A percentile compares a stretch with the other conserved stretches of the same genome.
phyloP scores from a whole-genome alignment of 1,140 invertebrate species.

The Orius insidiosus region DNA sequence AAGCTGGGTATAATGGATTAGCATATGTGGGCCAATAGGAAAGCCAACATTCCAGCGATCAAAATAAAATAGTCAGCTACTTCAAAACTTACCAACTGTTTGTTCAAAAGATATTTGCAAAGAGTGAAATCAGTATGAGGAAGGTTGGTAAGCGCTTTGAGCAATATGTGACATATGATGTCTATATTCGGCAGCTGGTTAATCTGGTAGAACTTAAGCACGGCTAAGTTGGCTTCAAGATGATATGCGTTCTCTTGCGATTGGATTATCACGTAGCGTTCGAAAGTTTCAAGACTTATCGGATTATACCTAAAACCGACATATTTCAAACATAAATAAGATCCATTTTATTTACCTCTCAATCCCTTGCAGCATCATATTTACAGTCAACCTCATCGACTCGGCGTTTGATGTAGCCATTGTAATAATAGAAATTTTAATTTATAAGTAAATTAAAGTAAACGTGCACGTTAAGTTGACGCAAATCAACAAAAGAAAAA shows the following conservation, averaged over 20 bases:
- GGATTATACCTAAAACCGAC: slow-evolving; percentile 78
- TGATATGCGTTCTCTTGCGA: slow-evolving; percentile 87
- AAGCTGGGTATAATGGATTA: too few relatives aligned
- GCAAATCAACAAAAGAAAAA: too few relatives aligned
- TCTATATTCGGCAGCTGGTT: slow-evolving; percentile 70
- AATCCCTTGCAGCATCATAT: too few relatives aligned
- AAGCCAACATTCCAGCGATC: too few relatives aligned
- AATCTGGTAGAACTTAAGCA: slow-evolving; percentile 82
- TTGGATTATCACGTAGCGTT: slow-evolving; percentile 85
- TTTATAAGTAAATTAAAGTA: too few relatives aligned
- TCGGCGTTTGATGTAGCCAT: too few relatives aligned
- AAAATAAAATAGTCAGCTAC: too few relatives aligned
- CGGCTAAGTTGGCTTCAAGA: slow-evolving; percentile 87
- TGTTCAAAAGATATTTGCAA: slow-evolving; percentile 84
- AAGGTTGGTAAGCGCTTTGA: slow-evolving; percentile 90
- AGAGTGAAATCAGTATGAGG: slow-evolving; percentile 93
- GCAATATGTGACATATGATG: slow-evolving; percentile 67
- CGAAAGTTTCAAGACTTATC: slow-evolving; percentile 72
- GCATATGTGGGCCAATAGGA: too few relatives aligned
- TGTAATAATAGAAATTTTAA: too few relatives aligned
- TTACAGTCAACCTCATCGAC: too few relatives aligned
- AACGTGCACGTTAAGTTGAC: too few relatives aligned
- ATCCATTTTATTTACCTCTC: too few relatives aligned
- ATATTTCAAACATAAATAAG: slow-evolving; percentile 9
- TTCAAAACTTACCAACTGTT: slow-evolving; percentile 49